Evolutionary conservation across 2,113 vertebrate genomes (phyloP).

Genomic region (Nesospiza acunhae): DNA sequence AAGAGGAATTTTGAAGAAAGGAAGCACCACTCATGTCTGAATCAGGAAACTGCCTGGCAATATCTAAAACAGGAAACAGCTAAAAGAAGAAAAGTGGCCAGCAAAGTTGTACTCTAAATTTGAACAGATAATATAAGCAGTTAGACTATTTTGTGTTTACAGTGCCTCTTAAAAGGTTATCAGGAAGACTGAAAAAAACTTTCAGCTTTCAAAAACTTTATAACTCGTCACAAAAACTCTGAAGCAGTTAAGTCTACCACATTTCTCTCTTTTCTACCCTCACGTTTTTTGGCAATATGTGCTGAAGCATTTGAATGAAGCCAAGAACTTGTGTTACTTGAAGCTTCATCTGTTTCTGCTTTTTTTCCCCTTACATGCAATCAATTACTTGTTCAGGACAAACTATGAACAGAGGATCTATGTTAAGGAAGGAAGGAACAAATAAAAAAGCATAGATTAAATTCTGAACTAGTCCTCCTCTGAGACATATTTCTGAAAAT

Average conservation of each 20-base stretch:
- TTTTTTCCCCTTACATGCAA: neutral
- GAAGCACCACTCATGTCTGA: neutral
- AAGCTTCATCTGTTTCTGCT: neutral
- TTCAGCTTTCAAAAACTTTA: neutral
- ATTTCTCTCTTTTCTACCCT: neutral
- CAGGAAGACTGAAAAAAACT: neutral
- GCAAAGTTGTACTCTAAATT: neutral
- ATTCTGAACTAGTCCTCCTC: neutral
- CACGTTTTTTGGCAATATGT: neutral
- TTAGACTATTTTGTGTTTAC: neutral
- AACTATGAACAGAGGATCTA: neutral
- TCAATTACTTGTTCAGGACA: neutral
- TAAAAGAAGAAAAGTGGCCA: neutral
- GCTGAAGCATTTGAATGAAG: neutral
- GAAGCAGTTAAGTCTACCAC: neutral
- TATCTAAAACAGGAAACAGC: neutral
- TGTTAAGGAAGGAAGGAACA: neutral
- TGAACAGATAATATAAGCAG: neutral
- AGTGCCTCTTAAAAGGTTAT: neutral
- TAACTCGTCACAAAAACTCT: neutral
- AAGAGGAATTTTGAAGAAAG: constrained; percentile 19
- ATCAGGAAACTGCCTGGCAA: neutral
- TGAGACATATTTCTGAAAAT: neutral
- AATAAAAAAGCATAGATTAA: neutral
- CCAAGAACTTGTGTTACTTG: neutral